These are phyloP conservation scores for Linhomoeus sp. DNA, from an alignment of 2,888 invertebrate species.

Conservation along the genomic window DNA sequence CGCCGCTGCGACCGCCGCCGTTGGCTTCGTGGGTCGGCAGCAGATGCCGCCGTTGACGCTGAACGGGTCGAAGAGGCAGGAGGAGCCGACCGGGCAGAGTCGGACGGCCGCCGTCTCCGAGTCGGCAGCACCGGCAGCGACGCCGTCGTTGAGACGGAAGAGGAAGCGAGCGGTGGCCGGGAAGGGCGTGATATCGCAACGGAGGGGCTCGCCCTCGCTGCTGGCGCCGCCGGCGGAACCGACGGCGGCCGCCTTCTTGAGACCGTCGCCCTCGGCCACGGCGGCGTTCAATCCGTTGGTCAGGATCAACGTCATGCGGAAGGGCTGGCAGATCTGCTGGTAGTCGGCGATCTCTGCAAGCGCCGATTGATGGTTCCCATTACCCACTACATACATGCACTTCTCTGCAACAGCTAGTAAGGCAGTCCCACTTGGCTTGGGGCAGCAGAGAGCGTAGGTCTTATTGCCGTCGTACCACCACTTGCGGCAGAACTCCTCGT, in stretches of 20 bases:
- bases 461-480: conserved; percentile 8
- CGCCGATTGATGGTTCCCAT: background rate
- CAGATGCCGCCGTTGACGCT: conserved; percentile 7
- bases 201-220: conserved; percentile 4
- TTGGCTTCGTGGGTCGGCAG: no score
- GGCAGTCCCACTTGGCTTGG: conserved; percentile 6
- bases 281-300: background rate
- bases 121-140: no score
- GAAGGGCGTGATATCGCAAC: conserved; percentile 4
- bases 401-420: no score
- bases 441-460: conserved; percentile 8
- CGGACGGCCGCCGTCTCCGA: background rate
- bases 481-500: conserved; percentile 7
- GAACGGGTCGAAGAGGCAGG: conserved; percentile 10
- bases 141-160: no score
- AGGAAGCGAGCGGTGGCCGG: background rate
- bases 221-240: background rate
- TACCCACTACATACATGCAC: no score
- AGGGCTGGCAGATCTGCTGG: conserved; percentile 6
- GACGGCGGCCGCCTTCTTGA: background rate
- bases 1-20: no score
- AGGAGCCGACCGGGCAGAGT: conserved; percentile 7
- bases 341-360: conserved; percentile 6
- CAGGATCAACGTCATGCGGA: conserved; percentile 7
- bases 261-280: background rate